Base-by-base conservation (phyloP, 2,888 invertebrate species). In the Omphaloscelis lunosa region DNA sequence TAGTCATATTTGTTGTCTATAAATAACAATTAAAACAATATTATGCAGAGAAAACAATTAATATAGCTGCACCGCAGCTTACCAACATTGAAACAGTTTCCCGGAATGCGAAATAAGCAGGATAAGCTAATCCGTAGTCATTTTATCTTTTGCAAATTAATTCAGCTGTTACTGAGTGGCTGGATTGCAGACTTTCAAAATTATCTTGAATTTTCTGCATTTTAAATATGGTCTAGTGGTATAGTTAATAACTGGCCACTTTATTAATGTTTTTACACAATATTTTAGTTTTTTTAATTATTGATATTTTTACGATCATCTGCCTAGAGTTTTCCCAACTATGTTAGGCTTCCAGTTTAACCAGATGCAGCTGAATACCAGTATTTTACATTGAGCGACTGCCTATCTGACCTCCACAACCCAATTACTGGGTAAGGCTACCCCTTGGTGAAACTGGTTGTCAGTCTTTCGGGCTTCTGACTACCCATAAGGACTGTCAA, bases 111-210 rank as follows among this genome's bases (percentile, higher is more conserved):
- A 20, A 81, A 34, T 81, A 81, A 82, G 82, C 76, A 23, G 8
- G 4, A 51, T 29, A n/a, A 58, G 63, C 45, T 79, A 81, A 82
- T 79, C 76, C 79, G 63, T 1, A 63, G 34, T 41, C 34, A 58
- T 79, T 79, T 82, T 68, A 67, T 68, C 82, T 76, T 79, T 63
- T 75, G 62, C 62, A 34, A 79, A 68, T 79, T 68, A 82, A 65
- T 82, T 58, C 51, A 67, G 20, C 68, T 45, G 82, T 51, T 20
- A 45, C 51, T 34, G 53, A 75, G 8, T 23, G 56, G 81, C 27
- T 79, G 27, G 51, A 23, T 75, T 82, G 61, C 79, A 75, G 62
- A 75, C 8, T 79, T 75, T 58, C 8, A 20, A 56, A 81, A 58
- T 41, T n/a, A 27, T 34, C 15, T 51, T 17, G 34, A 58, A 58